Evolutionary conservation across 1,140 invertebrate genomes (phyloP), one percentile per base, ranked within the genome.

Genomic region (Listronotus bonariensis): DNA sequence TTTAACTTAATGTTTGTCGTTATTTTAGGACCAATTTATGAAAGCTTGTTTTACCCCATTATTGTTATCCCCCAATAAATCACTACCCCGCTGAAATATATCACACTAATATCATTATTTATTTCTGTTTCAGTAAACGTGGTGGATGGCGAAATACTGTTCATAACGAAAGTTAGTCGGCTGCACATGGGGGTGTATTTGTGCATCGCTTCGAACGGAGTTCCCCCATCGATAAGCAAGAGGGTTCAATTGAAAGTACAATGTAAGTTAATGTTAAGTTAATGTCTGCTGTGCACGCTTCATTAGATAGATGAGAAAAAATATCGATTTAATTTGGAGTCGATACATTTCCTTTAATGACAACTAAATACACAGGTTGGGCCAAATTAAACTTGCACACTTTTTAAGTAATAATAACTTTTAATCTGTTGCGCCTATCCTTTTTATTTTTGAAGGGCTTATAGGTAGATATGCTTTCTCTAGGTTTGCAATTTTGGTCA

Each of bases 151-250:
- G 92, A 94, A 77, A 83, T 89, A 43, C 81, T 96, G 68, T 89
- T 89, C 65, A 91, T 96, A 64, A 88, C 87, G 12, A 93, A 93
- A 85, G 92, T 95, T 61, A 93, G 92, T 65, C 85, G 93, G 45
- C 83, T 95, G 15, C 92, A 96, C 74, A 96, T 96, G 93, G 93
- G 92, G 3, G 87, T 90, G 12, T 95, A 94, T 79, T 80, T 95
- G 41, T 95, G 92, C 75, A 92, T 95, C 51, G 93, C 91, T 11
- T 90, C 89, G 38, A 93, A 93, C 74, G 90, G 91, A 42, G 91
- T 95, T 1, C 91, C 92, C 36, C 92, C 92, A n/a, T 89, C 89
- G 12, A 91, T 93, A 68, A 92, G 90, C 79, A 92, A 92, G 73
- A 83, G 92, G 52, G 87, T 95, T 15, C 83, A 87, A 59, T 82